Evolutionary conservation across 2,797 vertebrate species (phyloP).

Genomic region (Carduelis carduelis): DNA sequence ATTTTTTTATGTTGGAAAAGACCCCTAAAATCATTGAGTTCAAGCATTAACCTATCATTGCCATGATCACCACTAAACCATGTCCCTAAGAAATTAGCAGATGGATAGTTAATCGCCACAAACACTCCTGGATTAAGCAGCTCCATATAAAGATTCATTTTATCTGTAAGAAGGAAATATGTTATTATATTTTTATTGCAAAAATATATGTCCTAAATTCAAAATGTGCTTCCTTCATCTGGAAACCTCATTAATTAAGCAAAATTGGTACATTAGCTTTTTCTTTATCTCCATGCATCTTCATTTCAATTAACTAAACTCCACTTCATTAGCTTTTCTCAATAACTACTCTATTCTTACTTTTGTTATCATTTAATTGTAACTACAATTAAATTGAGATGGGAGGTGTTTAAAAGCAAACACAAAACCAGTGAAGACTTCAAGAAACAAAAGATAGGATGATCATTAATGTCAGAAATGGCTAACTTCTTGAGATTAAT

Average conservation of each 20-base stretch:
- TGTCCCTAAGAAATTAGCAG: background rate
- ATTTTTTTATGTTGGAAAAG: background rate
- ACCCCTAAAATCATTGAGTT: background rate
- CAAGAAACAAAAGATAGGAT: background rate
- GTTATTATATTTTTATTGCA: background rate
- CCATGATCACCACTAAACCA: background rate
- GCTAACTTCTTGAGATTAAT: background rate
- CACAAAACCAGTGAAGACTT: background rate
- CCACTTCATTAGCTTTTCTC: background rate
- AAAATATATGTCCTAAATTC: background rate
- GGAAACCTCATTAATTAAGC: background rate
- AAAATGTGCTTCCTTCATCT: background rate
- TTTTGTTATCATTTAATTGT: background rate
- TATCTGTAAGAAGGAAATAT: background rate
- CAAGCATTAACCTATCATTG: background rate
- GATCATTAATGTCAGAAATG: background rate
- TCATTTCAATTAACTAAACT: background rate
- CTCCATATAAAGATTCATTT: background rate
- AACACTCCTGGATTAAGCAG: background rate
- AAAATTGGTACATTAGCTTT: background rate
- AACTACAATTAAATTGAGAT: background rate
- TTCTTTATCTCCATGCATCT: background rate
- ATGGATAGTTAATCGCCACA: background rate
- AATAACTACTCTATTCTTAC: background rate
- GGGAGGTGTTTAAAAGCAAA: background rate